Conservation (phyloP, 2,888 invertebrate species). For the Drosophila prostipennis region DNA sequence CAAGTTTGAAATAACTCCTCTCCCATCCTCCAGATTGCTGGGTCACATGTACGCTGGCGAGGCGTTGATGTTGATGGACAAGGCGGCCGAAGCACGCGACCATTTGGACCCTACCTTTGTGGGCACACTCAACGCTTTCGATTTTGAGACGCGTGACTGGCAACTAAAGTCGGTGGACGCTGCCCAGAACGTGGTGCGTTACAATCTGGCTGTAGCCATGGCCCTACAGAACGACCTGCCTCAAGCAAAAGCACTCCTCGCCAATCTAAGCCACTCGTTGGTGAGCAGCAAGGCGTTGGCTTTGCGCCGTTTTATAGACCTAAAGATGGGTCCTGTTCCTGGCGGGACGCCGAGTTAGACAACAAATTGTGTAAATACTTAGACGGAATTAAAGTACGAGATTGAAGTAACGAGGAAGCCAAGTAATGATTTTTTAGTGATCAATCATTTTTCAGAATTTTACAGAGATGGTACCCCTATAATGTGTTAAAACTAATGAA, state of each 20-base stretch:
- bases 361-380: slow-evolving; percentile 69
- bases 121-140: slow-evolving; percentile 85
- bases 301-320: slow-evolving; percentile 86
- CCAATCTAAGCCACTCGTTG: slow-evolving; percentile 81
- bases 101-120: slow-evolving; percentile 92
- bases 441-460: background rate
- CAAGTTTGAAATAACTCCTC: background rate
- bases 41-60: slow-evolving; percentile 96
- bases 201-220: slow-evolving; percentile 91
- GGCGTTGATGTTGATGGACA: slow-evolving; percentile 92
- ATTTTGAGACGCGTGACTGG: slow-evolving; percentile 85
- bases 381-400: slow-evolving; percentile 52
- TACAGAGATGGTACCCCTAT: background rate
- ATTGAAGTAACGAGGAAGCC: background rate
- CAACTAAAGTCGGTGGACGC: slow-evolving; percentile 86
- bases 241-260: slow-evolving; percentile 84
- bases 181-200: slow-evolving; percentile 89
- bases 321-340: slow-evolving; percentile 37
- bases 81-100: slow-evolving; percentile 92
- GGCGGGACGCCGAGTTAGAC: slow-evolving; percentile 54
- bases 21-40: slow-evolving; percentile 86
- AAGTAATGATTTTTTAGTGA: background rate
- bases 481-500: no score
- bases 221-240: slow-evolving; percentile 90
- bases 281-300: slow-evolving; percentile 76